phyloP scores from a whole-genome alignment of 2,888 invertebrate species.

The Barypeithes pellucidus region DNA sequence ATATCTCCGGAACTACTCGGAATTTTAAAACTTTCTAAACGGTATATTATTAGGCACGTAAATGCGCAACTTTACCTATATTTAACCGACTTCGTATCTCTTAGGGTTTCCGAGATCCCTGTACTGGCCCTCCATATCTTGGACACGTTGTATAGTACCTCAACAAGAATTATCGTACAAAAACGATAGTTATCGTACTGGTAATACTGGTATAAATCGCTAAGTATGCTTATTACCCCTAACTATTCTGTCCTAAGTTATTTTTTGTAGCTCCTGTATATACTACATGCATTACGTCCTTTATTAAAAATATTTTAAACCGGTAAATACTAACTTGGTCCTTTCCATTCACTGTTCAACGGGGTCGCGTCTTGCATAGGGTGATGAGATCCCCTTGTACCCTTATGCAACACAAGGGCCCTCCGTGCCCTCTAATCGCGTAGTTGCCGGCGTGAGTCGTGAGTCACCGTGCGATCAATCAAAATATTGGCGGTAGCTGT shows the following conservation, averaged over 20 bases:
- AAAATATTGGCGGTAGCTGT: slow-evolving; percentile 51
- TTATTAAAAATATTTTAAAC: slow-evolving; percentile 49
- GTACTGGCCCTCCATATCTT: too few species aligned
- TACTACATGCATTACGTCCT: slow-evolving; percentile 19
- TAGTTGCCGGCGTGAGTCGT: slow-evolving; percentile 57
- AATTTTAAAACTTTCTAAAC: too few species aligned
- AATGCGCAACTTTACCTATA: too few species aligned
- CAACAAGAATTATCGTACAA: too few species aligned
- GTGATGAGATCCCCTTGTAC: slow-evolving; percentile 63
- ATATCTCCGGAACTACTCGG: too few species aligned
- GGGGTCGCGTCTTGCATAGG: slow-evolving; percentile 63
- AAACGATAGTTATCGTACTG: too few species aligned
- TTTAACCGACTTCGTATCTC: too few species aligned
- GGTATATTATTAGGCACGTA: too few species aligned
- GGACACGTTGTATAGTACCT: too few species aligned
- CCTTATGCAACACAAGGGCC: slow-evolving; percentile 60
- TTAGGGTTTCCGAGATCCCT: too few species aligned
- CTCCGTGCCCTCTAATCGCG: slow-evolving; percentile 49
- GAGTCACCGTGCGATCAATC: slow-evolving; percentile 62
- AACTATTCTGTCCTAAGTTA: neutral
- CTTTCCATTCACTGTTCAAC: slow-evolving; percentile 54
- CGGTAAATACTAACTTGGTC: slow-evolving; percentile 55
- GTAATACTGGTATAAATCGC: too few species aligned
- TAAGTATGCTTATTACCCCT: too few species aligned
- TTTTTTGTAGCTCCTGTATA: slow-evolving; percentile 17